A percentile compares a stretch with the other conserved stretches of the same genome.
Evolutionary conservation across 2,797 vertebrate genomes (phyloP).

Genomic region (Columba guinea): DNA sequence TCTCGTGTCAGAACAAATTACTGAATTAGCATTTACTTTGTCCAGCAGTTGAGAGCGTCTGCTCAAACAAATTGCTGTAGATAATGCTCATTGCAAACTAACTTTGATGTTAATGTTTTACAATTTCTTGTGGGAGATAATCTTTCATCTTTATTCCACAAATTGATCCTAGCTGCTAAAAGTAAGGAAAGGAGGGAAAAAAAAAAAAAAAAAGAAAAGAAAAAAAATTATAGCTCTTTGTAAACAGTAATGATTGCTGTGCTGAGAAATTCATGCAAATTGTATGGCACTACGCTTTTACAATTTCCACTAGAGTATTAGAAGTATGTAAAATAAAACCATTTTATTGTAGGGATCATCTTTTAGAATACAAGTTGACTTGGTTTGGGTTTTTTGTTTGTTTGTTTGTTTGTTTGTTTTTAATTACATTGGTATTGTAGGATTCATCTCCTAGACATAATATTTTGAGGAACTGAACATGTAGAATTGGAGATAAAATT

Average conservation of each 20-base stretch:
- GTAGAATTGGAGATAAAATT: not conserved
- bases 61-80: not conserved
- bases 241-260: not conserved
- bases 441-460: not conserved
- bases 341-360: not conserved
- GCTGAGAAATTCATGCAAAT: not conserved
- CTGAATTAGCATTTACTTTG: not conserved
- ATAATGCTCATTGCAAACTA: not conserved
- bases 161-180: not conserved
- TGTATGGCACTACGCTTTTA: not conserved
- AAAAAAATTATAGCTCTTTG: not conserved
- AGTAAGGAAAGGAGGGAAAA: not conserved
- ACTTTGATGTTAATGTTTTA: not conserved
- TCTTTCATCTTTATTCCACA: not conserved
- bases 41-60: not conserved
- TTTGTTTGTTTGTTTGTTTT: not conserved
- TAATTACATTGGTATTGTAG: not conserved
- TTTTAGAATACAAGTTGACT: not conserved
- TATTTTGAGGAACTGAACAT: not conserved
- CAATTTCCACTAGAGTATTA: not conserved
- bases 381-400: not conserved
- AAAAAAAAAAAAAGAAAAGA: fast-evolving
- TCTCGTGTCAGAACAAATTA: not conserved
- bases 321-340: not conserved
- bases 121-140: not conserved